Percentiles rank a stretch among this genome's conserved stretches.
Evolutionary conservation across 2,113 vertebrate genomes (phyloP).

Genomic region (Takifugu bimaculatus): DNA sequence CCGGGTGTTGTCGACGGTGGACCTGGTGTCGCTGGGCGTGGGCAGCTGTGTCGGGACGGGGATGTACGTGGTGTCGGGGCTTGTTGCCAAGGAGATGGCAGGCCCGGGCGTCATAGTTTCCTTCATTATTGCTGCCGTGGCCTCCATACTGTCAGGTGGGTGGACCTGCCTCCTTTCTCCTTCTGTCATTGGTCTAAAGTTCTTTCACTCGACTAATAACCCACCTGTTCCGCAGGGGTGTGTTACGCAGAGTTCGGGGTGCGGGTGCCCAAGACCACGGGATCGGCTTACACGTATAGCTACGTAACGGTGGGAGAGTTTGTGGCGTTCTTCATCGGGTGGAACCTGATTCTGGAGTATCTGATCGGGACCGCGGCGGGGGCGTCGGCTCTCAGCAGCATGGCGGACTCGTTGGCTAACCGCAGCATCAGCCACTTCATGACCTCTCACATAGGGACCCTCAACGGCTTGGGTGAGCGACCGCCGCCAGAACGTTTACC

Average conservation of each 20-base stretch:
- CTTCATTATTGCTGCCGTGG: slow-evolving; percentile 94
- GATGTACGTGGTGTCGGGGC: slow-evolving; percentile 96
- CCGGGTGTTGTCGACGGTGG: slow-evolving; percentile 92
- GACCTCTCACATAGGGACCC: slow-evolving; percentile 83
- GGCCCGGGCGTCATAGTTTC: slow-evolving; percentile 96
- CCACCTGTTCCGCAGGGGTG: slow-evolving; percentile 76
- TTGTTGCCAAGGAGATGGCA: slow-evolving; percentile 98
- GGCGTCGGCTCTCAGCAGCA: slow-evolving; percentile 95
- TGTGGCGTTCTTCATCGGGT: slow-evolving; percentile 97
- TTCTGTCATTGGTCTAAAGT: too few species aligned
- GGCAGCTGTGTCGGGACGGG: slow-evolving; percentile 97
- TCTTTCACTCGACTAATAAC: neutral
- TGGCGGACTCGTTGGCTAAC: slow-evolving; percentile 97
- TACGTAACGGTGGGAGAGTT: slow-evolving; percentile 97
- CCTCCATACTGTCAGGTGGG: slow-evolving; percentile 93
- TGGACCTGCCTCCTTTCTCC: too few species aligned
- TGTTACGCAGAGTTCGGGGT: slow-evolving; percentile 99
- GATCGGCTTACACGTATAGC: slow-evolving; percentile 98
- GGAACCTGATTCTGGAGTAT: slow-evolving; percentile 98
- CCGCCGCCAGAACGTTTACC: neutral
- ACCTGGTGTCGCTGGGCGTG: slow-evolving; percentile 94
- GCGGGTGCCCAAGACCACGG: slow-evolving; percentile 94
- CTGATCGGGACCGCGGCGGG: slow-evolving; percentile 95
- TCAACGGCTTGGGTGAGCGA: slow-evolving; percentile 87
- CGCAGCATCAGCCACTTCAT: slow-evolving; percentile 95